Conservation (phyloP, 1,140 invertebrate genomes). For the Drosophila trapezifrons region DNA sequence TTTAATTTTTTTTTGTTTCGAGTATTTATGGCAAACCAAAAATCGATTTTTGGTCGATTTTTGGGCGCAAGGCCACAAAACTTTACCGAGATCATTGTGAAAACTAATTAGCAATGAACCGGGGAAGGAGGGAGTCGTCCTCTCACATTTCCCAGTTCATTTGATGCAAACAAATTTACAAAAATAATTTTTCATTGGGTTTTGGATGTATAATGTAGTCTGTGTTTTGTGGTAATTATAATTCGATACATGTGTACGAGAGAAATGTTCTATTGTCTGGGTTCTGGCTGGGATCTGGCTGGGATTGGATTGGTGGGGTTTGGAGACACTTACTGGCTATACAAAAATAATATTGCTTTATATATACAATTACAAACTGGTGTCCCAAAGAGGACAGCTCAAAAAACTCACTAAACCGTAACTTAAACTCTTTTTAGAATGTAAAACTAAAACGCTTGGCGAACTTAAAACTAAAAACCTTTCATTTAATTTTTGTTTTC, state of each 20-base stretch:
- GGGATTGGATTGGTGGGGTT: slow-evolving; percentile 1
- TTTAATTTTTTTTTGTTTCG: slow-evolving; percentile 64
- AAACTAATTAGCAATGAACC: slow-evolving; percentile 82
- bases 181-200: slow-evolving; percentile 62
- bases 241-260: slow-evolving; percentile 30
- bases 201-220: slow-evolving; percentile 35
- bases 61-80: slow-evolving; percentile 77
- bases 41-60: slow-evolving; percentile 54
- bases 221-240: slow-evolving; percentile 27
- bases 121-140: slow-evolving; percentile 9
- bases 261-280: slow-evolving; percentile 36
- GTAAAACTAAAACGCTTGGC: slow-evolving; percentile 81
- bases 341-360: slow-evolving; percentile 48
- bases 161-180: slow-evolving; percentile 81
- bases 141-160: slow-evolving; percentile 40
- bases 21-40: slow-evolving; percentile 76
- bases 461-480: slow-evolving; percentile 66
- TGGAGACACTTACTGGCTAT: slow-evolving; percentile 22
- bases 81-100: slow-evolving; percentile 84
- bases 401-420: slow-evolving; percentile 33
- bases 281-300: slow-evolving; percentile 28
- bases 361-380: slow-evolving; percentile 32
- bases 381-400: slow-evolving; percentile 39
- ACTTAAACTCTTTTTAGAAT: slow-evolving; percentile 42
- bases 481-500: slow-evolving; percentile 44